Evolutionary conservation across 2,888 invertebrate species (phyloP).

Genomic region (Synanthedon vespiformis): DNA sequence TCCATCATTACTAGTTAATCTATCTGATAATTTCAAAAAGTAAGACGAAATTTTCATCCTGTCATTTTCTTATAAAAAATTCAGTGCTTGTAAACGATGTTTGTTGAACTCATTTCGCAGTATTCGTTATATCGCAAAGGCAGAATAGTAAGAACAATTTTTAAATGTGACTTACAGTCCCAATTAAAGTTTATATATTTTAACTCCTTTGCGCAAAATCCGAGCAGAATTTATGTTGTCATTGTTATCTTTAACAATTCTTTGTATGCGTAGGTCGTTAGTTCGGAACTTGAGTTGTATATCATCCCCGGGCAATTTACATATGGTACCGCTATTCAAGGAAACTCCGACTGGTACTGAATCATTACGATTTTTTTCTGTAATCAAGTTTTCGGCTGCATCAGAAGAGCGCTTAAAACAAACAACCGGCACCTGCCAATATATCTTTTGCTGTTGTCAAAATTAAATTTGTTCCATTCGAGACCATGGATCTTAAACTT

Average conservation of each 20-base stretch:
- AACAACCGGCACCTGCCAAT: constrained; percentile 30
- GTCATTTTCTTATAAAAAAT: neutral
- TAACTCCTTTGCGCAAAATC: neutral
- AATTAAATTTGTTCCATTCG: constrained; percentile 1
- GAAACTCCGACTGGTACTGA: constrained; percentile 37
- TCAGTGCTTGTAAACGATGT: neutral
- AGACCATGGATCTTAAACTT: neutral
- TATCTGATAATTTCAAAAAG: constrained; percentile 1
- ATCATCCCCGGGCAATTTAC: constrained; percentile 44
- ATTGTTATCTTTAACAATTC: constrained; percentile 35
- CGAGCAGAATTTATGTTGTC: constrained; percentile 15
- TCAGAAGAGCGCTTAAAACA: constrained; percentile 48
- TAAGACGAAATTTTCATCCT: constrained; percentile 1
- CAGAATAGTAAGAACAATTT: neutral
- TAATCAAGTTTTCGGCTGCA: constrained; percentile 51
- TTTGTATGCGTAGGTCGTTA: constrained; percentile 29
- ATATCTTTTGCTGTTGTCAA: constrained; percentile 18
- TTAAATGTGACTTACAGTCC: neutral
- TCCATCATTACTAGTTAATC: constrained; percentile 30
- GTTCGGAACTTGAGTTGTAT: constrained; percentile 29
- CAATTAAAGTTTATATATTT: neutral
- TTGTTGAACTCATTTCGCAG: neutral
- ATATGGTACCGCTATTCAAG: constrained; percentile 60
- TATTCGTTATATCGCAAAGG: neutral
- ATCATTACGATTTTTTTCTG: constrained; percentile 47